phyloP scores from a whole-genome alignment of 2,888 invertebrate genomes.

The Patella ulyssiponensis region DNA sequence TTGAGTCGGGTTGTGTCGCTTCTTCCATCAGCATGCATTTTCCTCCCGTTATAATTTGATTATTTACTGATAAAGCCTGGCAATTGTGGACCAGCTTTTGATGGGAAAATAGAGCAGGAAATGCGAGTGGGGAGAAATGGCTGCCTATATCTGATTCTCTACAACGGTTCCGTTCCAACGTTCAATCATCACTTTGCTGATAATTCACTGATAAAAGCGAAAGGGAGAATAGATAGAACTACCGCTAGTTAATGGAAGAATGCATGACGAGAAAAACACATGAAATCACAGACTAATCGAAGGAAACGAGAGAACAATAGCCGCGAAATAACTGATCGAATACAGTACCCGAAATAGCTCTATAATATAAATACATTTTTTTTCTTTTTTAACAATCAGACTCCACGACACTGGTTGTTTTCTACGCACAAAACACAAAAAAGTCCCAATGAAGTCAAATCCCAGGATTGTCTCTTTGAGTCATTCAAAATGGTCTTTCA shows the following conservation, averaged over 20 bases:
- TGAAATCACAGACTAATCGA: slow-evolving; percentile 2
- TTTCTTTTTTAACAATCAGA: no score
- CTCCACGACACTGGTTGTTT: no score
- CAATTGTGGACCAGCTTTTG: slow-evolving; percentile 27
- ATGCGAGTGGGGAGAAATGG: neutral
- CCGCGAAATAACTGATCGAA: neutral
- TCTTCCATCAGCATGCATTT: slow-evolving; percentile 29
- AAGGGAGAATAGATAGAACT: slow-evolving; percentile 5
- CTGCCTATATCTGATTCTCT: slow-evolving; percentile 12
- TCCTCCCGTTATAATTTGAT: slow-evolving; percentile 37
- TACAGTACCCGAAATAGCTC: no score
- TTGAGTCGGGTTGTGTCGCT: neutral
- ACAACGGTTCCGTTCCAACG: neutral
- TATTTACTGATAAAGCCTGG: slow-evolving; percentile 37
- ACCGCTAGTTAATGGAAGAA: slow-evolving; percentile 7
- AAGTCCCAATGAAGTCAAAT: no score
- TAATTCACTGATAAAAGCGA: neutral
- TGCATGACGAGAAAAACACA: slow-evolving; percentile 7
- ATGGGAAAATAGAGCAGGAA: slow-evolving; percentile 12
- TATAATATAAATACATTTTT: no score
- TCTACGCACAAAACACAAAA: no score
- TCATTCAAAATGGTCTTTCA: no score
- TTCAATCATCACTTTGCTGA: slow-evolving; percentile 11
- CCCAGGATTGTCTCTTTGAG: no score
- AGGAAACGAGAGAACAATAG: slow-evolving; percentile 7